These are phyloP conservation scores for Ochropacha duplaris DNA, from an alignment of 2,888 invertebrate species.

Conservation along the genomic window DNA sequence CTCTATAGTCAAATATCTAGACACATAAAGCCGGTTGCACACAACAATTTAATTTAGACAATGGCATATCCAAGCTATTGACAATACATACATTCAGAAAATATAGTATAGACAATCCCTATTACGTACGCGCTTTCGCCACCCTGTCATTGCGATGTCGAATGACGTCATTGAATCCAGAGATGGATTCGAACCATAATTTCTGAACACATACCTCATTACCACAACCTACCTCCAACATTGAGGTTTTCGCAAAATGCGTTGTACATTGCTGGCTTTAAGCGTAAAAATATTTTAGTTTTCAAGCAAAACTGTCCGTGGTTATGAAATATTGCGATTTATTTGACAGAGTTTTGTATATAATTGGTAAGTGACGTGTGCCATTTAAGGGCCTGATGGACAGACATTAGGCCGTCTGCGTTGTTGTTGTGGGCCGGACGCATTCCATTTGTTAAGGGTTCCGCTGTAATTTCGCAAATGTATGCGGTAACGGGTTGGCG, in stretches of 20 bases:
- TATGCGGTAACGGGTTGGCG: slow-evolving; percentile 56
- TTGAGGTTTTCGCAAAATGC: slow-evolving; percentile 7
- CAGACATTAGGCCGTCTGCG: slow-evolving; percentile 79
- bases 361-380: slow-evolving; percentile 77
- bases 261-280: slow-evolving; percentile 39
- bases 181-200: slow-evolving; percentile 80
- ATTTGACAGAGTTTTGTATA: slow-evolving; percentile 23
- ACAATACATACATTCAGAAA: slow-evolving; percentile 15
- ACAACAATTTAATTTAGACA: slow-evolving; percentile 46
- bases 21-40: slow-evolving; percentile 38
- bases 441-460: slow-evolving; percentile 73
- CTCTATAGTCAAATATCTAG: slow-evolving; percentile 12
- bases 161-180: slow-evolving; percentile 77
- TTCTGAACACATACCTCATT: slow-evolving; percentile 60
- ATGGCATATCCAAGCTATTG: slow-evolving; percentile 19
- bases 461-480: slow-evolving; percentile 73
- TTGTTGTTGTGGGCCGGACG: slow-evolving; percentile 61
- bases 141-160: slow-evolving; percentile 73
- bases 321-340: slow-evolving; percentile 11
- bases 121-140: slow-evolving; percentile 64
- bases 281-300: not conserved
- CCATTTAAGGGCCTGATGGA: slow-evolving; percentile 79
- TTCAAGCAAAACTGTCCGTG: slow-evolving; percentile 35
- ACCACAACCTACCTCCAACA: slow-evolving; percentile 25
- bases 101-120: slow-evolving; percentile 49